Conservation (phyloP, 2,797 vertebrate species). For the Typhlichthys subterraneus region DNA sequence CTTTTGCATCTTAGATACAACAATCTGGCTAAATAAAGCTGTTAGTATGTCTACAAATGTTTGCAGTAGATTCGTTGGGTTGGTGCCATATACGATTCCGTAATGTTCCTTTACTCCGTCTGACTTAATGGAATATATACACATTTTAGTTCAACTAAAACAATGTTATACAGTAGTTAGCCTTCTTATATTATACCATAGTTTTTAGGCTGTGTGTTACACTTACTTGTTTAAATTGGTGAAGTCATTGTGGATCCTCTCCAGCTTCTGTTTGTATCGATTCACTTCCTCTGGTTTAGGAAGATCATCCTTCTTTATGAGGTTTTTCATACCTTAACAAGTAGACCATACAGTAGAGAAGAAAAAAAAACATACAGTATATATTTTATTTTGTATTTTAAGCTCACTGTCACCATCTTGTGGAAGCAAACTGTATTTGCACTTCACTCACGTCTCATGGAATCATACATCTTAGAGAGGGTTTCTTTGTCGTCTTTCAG, state of each 20-base stretch:
- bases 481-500: slow-evolving; percentile 84
- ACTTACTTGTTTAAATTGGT: slow-evolving; percentile 80
- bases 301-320: slow-evolving; percentile 89
- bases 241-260: slow-evolving; percentile 89
- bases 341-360: not conserved
- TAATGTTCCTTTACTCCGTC: not conserved
- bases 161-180: too few relatives aligned
- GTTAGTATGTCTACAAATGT: slow-evolving; percentile 51
- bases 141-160: too few relatives aligned
- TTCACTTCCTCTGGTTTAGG: slow-evolving; percentile 85
- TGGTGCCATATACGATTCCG: not conserved
- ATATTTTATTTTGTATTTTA: not conserved
- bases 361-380: not conserved
- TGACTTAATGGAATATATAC: too few relatives aligned
- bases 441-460: slow-evolving; percentile 90
- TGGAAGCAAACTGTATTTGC: slow-evolving; percentile 39
- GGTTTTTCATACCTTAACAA: slow-evolving; percentile 84
- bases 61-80: slow-evolving; percentile 9
- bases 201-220: not conserved
- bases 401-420: slow-evolving; percentile 45
- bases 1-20: slow-evolving; percentile 82
- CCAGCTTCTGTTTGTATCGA: slow-evolving; percentile 87
- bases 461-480: slow-evolving; percentile 84
- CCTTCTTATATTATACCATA: too few relatives aligned
- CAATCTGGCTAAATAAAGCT: slow-evolving; percentile 76